Evolutionary conservation across 2,888 invertebrate species (phyloP).

Genomic region (Morinoia aosen): DNA sequence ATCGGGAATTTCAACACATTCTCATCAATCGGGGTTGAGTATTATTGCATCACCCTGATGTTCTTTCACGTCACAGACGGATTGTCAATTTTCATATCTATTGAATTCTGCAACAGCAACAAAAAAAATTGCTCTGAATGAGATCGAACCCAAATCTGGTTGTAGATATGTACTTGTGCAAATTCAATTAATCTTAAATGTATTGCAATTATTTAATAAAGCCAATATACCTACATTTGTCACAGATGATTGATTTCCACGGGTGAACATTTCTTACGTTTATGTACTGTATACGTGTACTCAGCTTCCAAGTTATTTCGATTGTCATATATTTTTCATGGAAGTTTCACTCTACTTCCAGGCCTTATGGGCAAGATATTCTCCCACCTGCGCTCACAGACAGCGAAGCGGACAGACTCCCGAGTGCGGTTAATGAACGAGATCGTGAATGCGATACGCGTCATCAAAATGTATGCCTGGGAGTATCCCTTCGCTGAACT

Average conservation of each 20-base stretch:
- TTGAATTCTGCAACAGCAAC: too few relatives aligned
- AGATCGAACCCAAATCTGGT: background rate
- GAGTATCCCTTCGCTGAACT: slow-evolving; percentile 82
- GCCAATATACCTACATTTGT: background rate
- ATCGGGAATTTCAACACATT: too few relatives aligned
- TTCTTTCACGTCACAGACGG: too few relatives aligned
- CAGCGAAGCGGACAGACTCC: slow-evolving; percentile 85
- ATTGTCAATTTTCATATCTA: too few relatives aligned
- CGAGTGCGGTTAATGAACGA: slow-evolving; percentile 87
- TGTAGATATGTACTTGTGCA: too few relatives aligned
- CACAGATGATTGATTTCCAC: background rate
- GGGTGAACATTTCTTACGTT: background rate
- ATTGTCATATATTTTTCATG: background rate
- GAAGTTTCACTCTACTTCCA: slow-evolving; percentile 63
- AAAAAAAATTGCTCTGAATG: background rate
- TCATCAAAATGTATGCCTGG: slow-evolving; percentile 97
- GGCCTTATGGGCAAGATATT: slow-evolving; percentile 73
- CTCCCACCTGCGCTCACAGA: slow-evolving; percentile 79
- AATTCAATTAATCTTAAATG: background rate
- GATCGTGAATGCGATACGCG: slow-evolving; percentile 92
- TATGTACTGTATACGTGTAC: too few relatives aligned
- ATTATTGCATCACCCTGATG: too few relatives aligned
- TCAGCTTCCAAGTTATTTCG: background rate
- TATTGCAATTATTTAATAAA: background rate
- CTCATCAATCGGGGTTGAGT: too few relatives aligned